Conservation (phyloP, 2,888 invertebrate species). For the Chymomyza amoena region DNA sequence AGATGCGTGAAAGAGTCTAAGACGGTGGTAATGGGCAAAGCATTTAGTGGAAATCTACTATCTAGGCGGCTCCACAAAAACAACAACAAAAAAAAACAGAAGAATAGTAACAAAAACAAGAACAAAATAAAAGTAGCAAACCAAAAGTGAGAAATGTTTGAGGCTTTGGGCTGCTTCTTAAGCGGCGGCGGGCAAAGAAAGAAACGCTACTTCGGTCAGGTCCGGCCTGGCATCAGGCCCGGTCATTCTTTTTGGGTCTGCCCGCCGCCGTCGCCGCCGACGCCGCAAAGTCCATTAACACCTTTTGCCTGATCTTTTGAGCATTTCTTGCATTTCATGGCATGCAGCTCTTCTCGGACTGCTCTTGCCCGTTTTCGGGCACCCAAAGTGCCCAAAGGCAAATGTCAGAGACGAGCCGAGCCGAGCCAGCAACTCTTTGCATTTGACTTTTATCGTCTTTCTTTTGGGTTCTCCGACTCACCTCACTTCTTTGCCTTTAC, state of each 20-base stretch:
- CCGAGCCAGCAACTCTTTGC: slow-evolving; percentile 28
- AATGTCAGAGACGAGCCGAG: slow-evolving; percentile 17
- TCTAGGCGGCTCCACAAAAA: background rate
- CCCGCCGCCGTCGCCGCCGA: background rate
- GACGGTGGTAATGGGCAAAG: slow-evolving; percentile 33
- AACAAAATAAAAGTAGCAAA: slow-evolving; percentile 3
- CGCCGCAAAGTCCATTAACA: slow-evolving; percentile 62
- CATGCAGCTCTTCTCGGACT: slow-evolving; percentile 8
- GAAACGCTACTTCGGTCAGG: too few species aligned
- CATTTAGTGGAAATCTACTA: slow-evolving; percentile 31
- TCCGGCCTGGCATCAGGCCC: background rate
- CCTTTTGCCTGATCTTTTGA: slow-evolving; percentile 42
- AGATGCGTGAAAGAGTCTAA: background rate
- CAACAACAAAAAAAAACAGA: background rate
- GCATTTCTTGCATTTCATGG: slow-evolving; percentile 28
- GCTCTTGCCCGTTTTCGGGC: slow-evolving; percentile 36
- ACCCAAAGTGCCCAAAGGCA: slow-evolving; percentile 9
- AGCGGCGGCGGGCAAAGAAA: background rate
- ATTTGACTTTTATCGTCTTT: slow-evolving; percentile 26
- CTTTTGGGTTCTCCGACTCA: slow-evolving; percentile 1
- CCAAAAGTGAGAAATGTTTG: slow-evolving; percentile 38
- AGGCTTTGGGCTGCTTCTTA: background rate
- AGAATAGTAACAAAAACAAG: background rate
- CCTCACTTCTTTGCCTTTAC: background rate
- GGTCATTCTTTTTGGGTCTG: slow-evolving; percentile 40